These are phyloP conservation scores for Mus musculus DNA, from an alignment of 2,113 vertebrate species.

Conservation along the genomic window GRCm39 chr16:44947501-44948000, in stretches of 20 bases:
- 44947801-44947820: slow-evolving; percentile 96
- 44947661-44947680: slow-evolving; percentile 99
- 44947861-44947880: slow-evolving; percentile 92
- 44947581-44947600: slow-evolving; percentile 99
- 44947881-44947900: slow-evolving; percentile 68
- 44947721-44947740: slow-evolving; percentile 99
- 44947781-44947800: slow-evolving; percentile 96
- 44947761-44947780: slow-evolving; percentile 96
- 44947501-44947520: slow-evolving; percentile 57
- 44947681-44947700: slow-evolving; percentile 97
- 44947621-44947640: slow-evolving; percentile 98
- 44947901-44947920: slow-evolving; percentile 72
- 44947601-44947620: slow-evolving; percentile 99
- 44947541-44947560: slow-evolving; percentile 95
- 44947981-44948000: slow-evolving; percentile 79
- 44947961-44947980: slow-evolving; percentile 61
- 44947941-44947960: slow-evolving; percentile 70
- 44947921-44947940: slow-evolving; percentile 68
- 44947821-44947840: slow-evolving; percentile 94
- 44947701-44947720: slow-evolving; percentile 98
- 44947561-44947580: slow-evolving; percentile 95
- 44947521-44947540: slow-evolving; percentile 94
- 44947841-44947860: slow-evolving; percentile 92
- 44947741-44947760: slow-evolving; percentile 97
- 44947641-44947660: slow-evolving; percentile 99